phyloP scores from a whole-genome alignment of 2,113 vertebrate genomes.

The Melanotaenia duboulayi region DNA sequence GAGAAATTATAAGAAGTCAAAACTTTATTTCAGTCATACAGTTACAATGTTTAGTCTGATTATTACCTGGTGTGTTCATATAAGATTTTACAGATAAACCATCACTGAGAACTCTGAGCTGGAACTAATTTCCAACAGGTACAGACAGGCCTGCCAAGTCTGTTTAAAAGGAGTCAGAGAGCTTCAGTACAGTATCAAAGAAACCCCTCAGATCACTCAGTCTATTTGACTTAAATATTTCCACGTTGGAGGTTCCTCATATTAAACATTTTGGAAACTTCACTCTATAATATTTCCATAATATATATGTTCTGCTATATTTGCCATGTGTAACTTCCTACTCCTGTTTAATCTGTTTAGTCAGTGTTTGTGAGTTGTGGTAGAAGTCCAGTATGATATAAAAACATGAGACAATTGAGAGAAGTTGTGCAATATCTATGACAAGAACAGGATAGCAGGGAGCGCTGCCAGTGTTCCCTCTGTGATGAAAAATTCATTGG shows the following conservation, averaged over 20 bases:
- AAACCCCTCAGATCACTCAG: conserved; percentile 11
- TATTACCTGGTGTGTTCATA: conserved; percentile 5
- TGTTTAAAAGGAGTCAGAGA: conserved; percentile 45
- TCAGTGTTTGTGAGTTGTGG: not conserved
- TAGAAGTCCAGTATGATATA: not conserved
- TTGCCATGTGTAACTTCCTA: not conserved
- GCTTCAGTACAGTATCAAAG: conserved; percentile 23
- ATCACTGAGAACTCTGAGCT: conserved; percentile 1
- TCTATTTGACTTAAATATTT: conserved; percentile 12
- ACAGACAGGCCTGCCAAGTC: conserved; percentile 55
- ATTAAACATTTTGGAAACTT: conserved; percentile 6
- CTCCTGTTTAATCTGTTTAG: too few relatives aligned
- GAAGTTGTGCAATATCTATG: conserved; percentile 26
- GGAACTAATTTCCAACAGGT: conserved; percentile 58
- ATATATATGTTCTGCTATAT: not conserved
- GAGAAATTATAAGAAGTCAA: too few relatives aligned
- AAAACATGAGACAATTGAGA: conserved; percentile 12
- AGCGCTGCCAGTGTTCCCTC: conserved; percentile 49
- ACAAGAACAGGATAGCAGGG: conserved; percentile 29
- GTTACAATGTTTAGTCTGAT: not conserved
- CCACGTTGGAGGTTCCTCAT: conserved; percentile 3
- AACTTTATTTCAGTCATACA: too few relatives aligned
- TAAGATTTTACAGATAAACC: conserved; percentile 13
- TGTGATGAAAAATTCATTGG: conserved; percentile 61
- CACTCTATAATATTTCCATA: not conserved